phyloP scores from a whole-genome alignment of 2,113 vertebrate genomes.

The Malaclemys terrapin region DNA sequence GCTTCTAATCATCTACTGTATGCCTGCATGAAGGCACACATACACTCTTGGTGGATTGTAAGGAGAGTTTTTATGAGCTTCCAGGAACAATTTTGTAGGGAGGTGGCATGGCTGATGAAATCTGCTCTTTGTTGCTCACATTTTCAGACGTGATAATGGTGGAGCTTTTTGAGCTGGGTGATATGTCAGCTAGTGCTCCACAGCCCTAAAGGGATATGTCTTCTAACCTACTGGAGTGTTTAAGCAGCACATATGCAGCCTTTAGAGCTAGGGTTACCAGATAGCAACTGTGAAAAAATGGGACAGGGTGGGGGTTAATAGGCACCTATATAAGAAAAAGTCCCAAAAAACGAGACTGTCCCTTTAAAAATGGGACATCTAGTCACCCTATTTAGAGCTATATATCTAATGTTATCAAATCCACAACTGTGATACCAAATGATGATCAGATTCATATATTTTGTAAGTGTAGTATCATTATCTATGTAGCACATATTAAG shows the following conservation, averaged over 20 bases:
- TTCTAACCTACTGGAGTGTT: neutral
- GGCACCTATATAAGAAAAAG: too few relatives aligned
- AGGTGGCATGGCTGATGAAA: neutral
- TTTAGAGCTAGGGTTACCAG: neutral
- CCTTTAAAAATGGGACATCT: too few relatives aligned
- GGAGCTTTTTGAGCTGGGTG: neutral
- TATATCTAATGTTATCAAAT: neutral
- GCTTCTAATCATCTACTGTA: neutral
- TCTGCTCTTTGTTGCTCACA: constrained; percentile 37
- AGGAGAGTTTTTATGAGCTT: neutral
- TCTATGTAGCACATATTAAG: neutral
- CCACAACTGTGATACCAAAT: rapidly evolving
- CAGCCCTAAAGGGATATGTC: neutral
- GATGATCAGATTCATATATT: neutral
- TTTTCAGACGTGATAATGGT: neutral
- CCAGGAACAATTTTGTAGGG: neutral
- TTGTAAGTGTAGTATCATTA: neutral
- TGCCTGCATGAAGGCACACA: neutral
- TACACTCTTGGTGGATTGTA: neutral
- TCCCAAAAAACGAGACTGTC: too few relatives aligned
- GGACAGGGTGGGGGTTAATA: too few relatives aligned
- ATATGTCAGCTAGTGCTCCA: neutral
- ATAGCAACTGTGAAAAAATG: too few relatives aligned
- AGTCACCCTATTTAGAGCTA: neutral
- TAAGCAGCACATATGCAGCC: neutral